phyloP scores from a whole-genome alignment of 2,797 vertebrate species.

The Hemibagrus guttatus region DNA sequence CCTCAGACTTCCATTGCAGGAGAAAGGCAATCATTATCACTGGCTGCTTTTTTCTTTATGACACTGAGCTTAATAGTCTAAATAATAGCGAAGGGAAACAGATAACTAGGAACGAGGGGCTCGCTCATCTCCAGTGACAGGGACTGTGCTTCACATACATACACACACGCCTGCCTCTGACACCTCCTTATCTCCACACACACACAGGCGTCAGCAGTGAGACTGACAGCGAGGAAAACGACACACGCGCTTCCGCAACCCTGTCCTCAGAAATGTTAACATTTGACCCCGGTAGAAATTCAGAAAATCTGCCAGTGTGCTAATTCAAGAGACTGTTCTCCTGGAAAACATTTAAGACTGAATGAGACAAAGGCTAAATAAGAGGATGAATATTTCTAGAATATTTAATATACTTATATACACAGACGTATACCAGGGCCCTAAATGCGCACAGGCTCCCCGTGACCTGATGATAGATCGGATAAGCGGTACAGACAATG shows the following conservation, averaged over 20 bases:
- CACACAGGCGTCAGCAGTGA: slow-evolving; percentile 34
- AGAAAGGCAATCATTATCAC: slow-evolving; percentile 43
- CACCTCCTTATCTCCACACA: slow-evolving; percentile 50
- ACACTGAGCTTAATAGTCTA: slow-evolving; percentile 47
- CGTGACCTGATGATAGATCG: too few species aligned
- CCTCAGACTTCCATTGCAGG: slow-evolving; percentile 16
- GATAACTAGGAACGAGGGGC: slow-evolving; percentile 42
- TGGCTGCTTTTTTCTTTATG: slow-evolving; percentile 41
- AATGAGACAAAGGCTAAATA: background rate
- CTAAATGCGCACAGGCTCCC: too few species aligned
- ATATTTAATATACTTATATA: too few species aligned
- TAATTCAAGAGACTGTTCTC: background rate
- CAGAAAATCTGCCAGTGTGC: background rate
- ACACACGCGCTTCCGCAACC: slow-evolving; percentile 8
- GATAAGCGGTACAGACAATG: too few species aligned
- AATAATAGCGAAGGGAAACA: slow-evolving; percentile 45
- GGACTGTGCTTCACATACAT: slow-evolving; percentile 25
- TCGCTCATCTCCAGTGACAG: slow-evolving; percentile 52
- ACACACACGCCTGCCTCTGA: slow-evolving; percentile 32
- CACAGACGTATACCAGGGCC: background rate
- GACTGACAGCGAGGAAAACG: slow-evolving; percentile 33
- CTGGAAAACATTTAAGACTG: background rate
- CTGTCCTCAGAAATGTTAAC: background rate
- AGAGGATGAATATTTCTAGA: background rate
- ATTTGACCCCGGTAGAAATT: background rate